Conservation (phyloP, 2,113 vertebrate genomes). For the Gnathonemus echidnorhynchus region DNA sequence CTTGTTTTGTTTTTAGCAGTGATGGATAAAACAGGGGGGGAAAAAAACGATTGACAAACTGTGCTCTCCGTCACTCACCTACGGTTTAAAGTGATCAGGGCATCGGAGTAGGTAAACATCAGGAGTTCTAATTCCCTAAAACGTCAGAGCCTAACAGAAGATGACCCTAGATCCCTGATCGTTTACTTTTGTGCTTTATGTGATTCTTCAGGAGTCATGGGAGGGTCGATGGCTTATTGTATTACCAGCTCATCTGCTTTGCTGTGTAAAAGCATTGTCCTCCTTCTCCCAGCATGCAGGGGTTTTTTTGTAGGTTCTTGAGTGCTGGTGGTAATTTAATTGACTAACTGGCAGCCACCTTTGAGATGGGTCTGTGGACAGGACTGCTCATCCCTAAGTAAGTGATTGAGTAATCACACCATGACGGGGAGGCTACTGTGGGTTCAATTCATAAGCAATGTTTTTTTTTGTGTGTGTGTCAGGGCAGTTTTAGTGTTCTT, state of each 20-base stretch:
- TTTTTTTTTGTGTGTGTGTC: not conserved
- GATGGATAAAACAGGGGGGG: not conserved
- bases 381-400: not conserved
- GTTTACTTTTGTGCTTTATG: not conserved
- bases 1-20: not conserved
- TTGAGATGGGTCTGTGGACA: not conserved
- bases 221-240: not conserved
- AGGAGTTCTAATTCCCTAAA: not conserved
- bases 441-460: not conserved
- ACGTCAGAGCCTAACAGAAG: not conserved
- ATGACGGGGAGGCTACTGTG: not conserved
- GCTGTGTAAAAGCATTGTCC: not conserved
- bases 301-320: not conserved
- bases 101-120: not conserved
- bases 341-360: not conserved
- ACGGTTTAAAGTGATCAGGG: not conserved
- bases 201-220: not conserved
- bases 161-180: not conserved
- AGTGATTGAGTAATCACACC: not conserved
- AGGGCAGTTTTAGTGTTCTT: not conserved
- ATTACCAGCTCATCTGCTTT: not conserved
- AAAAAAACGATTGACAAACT: not conserved
- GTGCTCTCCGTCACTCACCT: no score
- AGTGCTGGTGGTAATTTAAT: not conserved
- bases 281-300: not conserved